Conservation (phyloP, 2,888 invertebrate species). For the Brassicogethes aeneus region DNA sequence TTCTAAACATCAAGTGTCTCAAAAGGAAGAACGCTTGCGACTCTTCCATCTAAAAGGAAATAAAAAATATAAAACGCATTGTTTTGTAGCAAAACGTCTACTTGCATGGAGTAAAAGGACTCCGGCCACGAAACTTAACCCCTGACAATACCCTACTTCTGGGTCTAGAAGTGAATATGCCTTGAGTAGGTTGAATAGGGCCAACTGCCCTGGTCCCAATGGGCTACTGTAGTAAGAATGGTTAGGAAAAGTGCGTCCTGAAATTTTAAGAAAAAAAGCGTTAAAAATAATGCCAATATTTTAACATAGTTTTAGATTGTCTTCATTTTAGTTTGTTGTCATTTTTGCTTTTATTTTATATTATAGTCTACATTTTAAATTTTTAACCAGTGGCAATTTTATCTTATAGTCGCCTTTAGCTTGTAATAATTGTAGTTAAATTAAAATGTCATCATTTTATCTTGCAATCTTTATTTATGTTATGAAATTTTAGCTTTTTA, state of each 20-base stretch:
- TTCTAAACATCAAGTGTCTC: constrained; percentile 84
- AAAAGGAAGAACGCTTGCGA: constrained; percentile 80
- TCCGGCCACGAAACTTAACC: constrained; percentile 92
- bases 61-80: neutral
- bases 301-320: too few relatives aligned
- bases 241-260: constrained; percentile 80
- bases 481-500: too few relatives aligned
- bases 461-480: too few relatives aligned
- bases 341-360: too few relatives aligned
- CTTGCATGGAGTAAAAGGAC: constrained; percentile 86
- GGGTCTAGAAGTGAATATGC: constrained; percentile 91
- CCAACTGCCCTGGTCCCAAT: constrained; percentile 86
- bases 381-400: too few relatives aligned
- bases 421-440: too few relatives aligned
- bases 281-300: constrained; percentile 14
- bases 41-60: constrained; percentile 74
- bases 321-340: too few relatives aligned
- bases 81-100: too few relatives aligned
- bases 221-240: constrained; percentile 90
- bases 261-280: constrained; percentile 40
- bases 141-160: constrained; percentile 95
- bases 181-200: constrained; percentile 89
- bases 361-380: too few relatives aligned
- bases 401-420: too few relatives aligned
- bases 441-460: too few relatives aligned